Base-by-base conservation (phyloP, 2,797 vertebrate genomes). In the Chaetodon trifasciatus region DNA sequence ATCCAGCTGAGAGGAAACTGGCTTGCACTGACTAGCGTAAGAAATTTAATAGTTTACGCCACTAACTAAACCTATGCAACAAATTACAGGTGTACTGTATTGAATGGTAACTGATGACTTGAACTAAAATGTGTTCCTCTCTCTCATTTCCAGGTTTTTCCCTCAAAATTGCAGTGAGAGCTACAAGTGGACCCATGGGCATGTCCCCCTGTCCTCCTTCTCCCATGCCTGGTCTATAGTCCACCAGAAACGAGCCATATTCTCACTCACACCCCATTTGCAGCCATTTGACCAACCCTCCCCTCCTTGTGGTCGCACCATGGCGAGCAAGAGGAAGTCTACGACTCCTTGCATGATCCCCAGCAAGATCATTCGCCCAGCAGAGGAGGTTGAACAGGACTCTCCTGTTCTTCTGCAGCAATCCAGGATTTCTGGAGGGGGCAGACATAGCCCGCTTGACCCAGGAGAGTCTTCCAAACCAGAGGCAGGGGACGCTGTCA, bases 251-350 rank as follows among this genome's bases (percentile, higher is more conserved):
- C 74, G 0, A 67, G 77, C 79, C 64, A 1, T 70, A 67, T 78
- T 88, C 83, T 66, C 76, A 55, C 63, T 80, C 77, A 32, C 79
- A 78, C 74, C 67, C 35, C 28, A 7, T 76, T 52, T 65, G 44
- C 77, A 79, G 55, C 76, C 80, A 82, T 88, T 92, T 79, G 74
- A 81, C 74, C 75, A 42, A 6, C 68, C 68, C 68, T 46, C 65
- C 70, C 72, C 74, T 52, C 70, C 67, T 69, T 55, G 75, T 61
- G 72, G 74, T 77, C 83, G 66, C 77, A 77, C 55, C 64, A 99
- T 99, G 98, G 98, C 98, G 89, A 99, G 98, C 96, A 99, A 99
- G 93, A 96, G 98, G 91, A 99, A 99, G 92, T 99, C 98, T 23
- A 97, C 97, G 23, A 97, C 95, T n/a, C 98, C 98, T 5, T 99